Percentiles rank a stretch among this genome's conserved stretches.
Conservation (phyloP, 2,797 vertebrate species). For the Acanthurus lineatus region DNA sequence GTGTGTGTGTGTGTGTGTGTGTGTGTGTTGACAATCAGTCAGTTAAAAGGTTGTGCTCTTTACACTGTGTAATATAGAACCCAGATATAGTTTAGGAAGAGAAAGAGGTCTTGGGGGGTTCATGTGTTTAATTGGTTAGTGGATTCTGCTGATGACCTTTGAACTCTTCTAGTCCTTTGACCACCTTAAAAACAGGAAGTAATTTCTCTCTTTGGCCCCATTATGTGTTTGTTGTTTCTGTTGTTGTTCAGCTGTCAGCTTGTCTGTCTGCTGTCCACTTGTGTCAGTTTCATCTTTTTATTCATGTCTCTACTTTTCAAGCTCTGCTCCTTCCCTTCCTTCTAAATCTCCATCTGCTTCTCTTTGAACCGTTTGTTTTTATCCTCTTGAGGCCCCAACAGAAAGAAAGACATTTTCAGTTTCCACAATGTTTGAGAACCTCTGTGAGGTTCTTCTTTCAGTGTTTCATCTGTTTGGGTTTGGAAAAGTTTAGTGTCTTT, state of each 20-base stretch:
- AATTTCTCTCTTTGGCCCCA: background rate
- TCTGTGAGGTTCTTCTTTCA: background rate
- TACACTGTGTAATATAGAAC: background rate
- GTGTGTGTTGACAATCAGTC: background rate
- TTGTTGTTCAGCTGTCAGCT: background rate
- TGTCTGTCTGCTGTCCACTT: background rate
- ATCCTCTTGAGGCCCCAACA: background rate
- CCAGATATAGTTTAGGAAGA: background rate
- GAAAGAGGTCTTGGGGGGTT: background rate
- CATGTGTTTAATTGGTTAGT: background rate
- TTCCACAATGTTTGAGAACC: background rate
- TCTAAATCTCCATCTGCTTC: background rate
- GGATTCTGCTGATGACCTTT: constrained; percentile 13
- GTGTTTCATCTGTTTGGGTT: too few relatives aligned
- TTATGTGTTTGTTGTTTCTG: background rate
- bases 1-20: too few relatives aligned
- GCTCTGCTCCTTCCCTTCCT: background rate
- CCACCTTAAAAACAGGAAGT: background rate
- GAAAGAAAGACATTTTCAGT: background rate
- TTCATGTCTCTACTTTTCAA: background rate
- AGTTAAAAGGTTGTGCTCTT: too few relatives aligned
- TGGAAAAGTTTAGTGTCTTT: too few relatives aligned
- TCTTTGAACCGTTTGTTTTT: background rate
- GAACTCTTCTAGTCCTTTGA: constrained; percentile 8
- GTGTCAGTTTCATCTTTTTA: background rate